Evolutionary conservation across 2,113 vertebrate species (phyloP), one percentile per base, ranked within the genome.

Genomic region (Stercorarius parasiticus): DNA sequence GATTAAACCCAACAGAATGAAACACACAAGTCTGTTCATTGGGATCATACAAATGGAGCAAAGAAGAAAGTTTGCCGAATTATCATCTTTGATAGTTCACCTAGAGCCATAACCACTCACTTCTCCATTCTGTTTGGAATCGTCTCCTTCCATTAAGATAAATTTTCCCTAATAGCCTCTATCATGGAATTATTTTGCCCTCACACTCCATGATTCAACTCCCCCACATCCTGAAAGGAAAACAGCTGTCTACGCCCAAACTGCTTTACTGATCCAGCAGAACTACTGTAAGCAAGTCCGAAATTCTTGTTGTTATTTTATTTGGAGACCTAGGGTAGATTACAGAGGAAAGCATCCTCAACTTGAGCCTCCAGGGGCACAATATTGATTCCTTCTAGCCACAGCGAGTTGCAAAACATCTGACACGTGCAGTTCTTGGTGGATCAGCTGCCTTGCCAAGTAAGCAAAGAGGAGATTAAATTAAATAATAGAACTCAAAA

Each of bases 271-370:
- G 50, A 92, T 88, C 81, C 82, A 86, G 61, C 72, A 96, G 30
- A 86, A 97, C 95, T 97, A 95, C 88, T 66, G 65, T 88, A 81
- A 76, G 91, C 82, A 84, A 92, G 65, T 30, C 79, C 0, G 5
- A 96, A 96, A 96, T 88, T 95, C 72, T 91, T 93, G 62, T 92
- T 94, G 64, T 49, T 93, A 50, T 95, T 97, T 97, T 79, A 86
- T 90, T 97, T 96, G 93, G 88, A 96, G 88, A 56, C 73, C 65
- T 50, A 65, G 17, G 47, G 49, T 92, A 87, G 56, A 82, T 58
- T 64, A 79, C 11, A 12, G 72, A 96, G 78, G n/a, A 86, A 96
- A 85, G 70, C 85, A 92, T 84, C 92, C 79, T 96, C 53, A 93
- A 6, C 58, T 29, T 52, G 43, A 88, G 71, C 70, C 94, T 94